Conservation (phyloP, 2,888 invertebrate genomes). For the Leptinotarsa peninsularis region DNA sequence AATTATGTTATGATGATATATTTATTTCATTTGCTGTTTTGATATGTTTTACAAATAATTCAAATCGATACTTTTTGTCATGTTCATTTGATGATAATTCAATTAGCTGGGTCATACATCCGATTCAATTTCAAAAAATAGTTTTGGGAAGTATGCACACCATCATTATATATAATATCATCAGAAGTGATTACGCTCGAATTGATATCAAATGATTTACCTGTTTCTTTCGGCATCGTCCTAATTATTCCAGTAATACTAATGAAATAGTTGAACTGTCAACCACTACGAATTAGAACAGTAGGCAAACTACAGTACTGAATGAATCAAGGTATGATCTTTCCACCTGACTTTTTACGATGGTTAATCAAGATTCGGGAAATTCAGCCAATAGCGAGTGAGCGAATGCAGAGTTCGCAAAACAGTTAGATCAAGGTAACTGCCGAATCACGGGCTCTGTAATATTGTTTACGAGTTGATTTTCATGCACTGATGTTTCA, state of each 20-base stretch:
- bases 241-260: not conserved
- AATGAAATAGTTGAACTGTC: not conserved
- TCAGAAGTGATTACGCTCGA: not conserved
- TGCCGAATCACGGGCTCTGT: not conserved
- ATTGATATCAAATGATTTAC: not conserved
- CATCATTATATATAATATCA: too few species aligned
- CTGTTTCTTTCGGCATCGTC: constrained; percentile 4
- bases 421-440: not conserved
- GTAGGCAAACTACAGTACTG: not conserved
- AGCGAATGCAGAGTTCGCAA: constrained; percentile 4
- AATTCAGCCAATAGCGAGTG: constrained; percentile 3
- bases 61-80: too few species aligned
- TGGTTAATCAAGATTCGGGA: constrained; percentile 6
- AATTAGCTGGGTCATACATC: too few species aligned
- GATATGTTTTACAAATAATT: too few species aligned
- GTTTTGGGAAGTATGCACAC: too few species aligned
- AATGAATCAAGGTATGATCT: not conserved
- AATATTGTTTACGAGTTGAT: not conserved
- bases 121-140: too few species aligned
- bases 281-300: not conserved
- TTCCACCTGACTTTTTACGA: constrained; percentile 1
- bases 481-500: not conserved
- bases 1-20: too few species aligned
- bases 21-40: too few species aligned
- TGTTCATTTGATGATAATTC: too few species aligned